Evolutionary conservation across 2,888 invertebrate species (phyloP), one percentile per base, ranked within the genome.

Genomic region (Portevinia maculata): DNA sequence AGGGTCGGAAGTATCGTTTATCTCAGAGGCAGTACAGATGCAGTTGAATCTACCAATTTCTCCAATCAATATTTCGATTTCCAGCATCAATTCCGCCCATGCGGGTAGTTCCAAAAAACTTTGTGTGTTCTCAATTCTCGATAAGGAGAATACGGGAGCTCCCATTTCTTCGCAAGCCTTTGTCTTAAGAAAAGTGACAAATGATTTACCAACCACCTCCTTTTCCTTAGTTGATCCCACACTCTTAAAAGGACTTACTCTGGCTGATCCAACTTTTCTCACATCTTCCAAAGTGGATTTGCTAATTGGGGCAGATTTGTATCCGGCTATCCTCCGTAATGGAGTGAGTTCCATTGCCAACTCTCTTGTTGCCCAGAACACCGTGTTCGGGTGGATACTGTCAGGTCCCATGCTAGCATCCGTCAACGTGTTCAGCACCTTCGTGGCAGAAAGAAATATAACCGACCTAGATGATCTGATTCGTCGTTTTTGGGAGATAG

Each of bases 1-100:
- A 4, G 79, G 73, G 0, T 79, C 84, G 1, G 70, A 75, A n/a
- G 79, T 55, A 6, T 53, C 79, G 0, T 76, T 85, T 13, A 74
- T 81, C 13, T 78, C 78, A 1, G 71, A 76, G 28, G 15, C 19
- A 3, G n/a, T 50, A 2, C 62, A 53, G 15, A 44, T 9, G 9
- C 44, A 8, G 0, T 44, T 62, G 4, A 24, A 34, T 39, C 67
- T 67, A 1, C 41, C 53, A 7, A 41, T 15, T 13, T 5, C 32
- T 28, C 24, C 17, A n/a, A 55, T 21, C 9, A 13, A 44, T 9
- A 39, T 41, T 3, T 24, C 17, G 9, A 67, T 55, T 6, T 32
- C 32, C 32, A 32, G 32, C 1, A 32, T 32, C 1, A 32, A 3
- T 24, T 3, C 24, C 2, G 24, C 37, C 8, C 17, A 39, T 6